phyloP scores from a whole-genome alignment of 2,888 invertebrate genomes.

The Ormia ochracea region DNA sequence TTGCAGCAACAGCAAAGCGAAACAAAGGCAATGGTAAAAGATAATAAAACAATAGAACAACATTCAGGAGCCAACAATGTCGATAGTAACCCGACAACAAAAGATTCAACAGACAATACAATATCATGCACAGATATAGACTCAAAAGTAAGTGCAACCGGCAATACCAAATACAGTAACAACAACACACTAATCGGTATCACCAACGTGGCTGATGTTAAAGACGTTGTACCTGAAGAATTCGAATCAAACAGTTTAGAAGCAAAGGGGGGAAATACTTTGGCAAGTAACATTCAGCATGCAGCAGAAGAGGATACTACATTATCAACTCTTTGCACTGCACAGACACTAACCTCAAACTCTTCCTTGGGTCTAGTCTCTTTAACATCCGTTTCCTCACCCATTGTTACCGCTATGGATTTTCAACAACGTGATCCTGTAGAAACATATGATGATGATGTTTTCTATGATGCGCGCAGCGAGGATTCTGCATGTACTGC shows the following conservation, averaged over 20 bases:
- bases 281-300: neutral
- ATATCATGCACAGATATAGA: slow-evolving; percentile 28
- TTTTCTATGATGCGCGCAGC: slow-evolving; percentile 75
- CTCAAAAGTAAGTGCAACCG: slow-evolving; percentile 35
- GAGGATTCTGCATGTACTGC: slow-evolving; percentile 69
- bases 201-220: neutral
- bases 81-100: slow-evolving; percentile 35
- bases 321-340: slow-evolving; percentile 16
- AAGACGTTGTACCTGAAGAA: neutral
- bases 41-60: slow-evolving; percentile 28
- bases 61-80: slow-evolving; percentile 15
- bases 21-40: slow-evolving; percentile 34
- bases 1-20: slow-evolving; percentile 26
- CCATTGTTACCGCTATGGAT: slow-evolving; percentile 47
- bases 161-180: neutral
- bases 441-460: slow-evolving; percentile 70
- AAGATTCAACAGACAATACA: slow-evolving; percentile 50
- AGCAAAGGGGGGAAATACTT: neutral
- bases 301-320: neutral
- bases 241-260: neutral
- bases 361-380: slow-evolving; percentile 54
- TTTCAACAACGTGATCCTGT: slow-evolving; percentile 56
- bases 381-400: slow-evolving; percentile 57
- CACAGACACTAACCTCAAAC: slow-evolving; percentile 39
- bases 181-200: neutral